Evolutionary conservation across 2,797 vertebrate species (phyloP), one percentile per base, ranked within the genome.

Genomic region (Chelidonichthys spinosus): DNA sequence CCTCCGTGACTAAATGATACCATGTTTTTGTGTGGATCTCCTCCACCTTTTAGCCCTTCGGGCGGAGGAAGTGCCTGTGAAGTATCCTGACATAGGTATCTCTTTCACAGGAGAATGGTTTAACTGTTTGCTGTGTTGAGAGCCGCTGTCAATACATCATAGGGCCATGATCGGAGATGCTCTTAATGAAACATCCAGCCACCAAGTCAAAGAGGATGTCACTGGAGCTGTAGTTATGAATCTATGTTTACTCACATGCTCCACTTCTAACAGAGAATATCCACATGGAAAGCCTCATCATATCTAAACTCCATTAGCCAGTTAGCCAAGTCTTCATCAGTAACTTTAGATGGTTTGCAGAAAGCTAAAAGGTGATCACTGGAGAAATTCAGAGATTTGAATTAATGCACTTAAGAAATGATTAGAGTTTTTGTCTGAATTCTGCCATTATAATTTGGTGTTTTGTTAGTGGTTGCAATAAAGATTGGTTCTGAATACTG

Each of bases 51-150:
- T 35, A 0, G 53, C 36, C 81, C 88, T 85, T 50, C 39, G 13
- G 81, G 75, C 32, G 6, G 69, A 92, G 86, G 85, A 86, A 85
- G 84, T 78, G 88, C 85, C 88, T 83, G 74, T 81, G 83, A 77
- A 81, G 81, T 72, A 49, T 82, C 82, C 59, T 58, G 72, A 87
- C 58, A 62, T 68, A 2, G 44, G 78, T 72, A 61, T 91, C 84
- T 78, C 64, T 86, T 90, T 88, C 84, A 86, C 72, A 81, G 63
- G 69, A 75, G 77, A 86, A 76, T 77, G 83, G 64, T 66, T 81
- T 13, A 4, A 53, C 62, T 32, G 63, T 83, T 74, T 59, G 80
- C 32, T 8, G 60, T 33, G 83, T 43, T 70, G 84, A 85, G 61
- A 82, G 60, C 63, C 78, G 39, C 83, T 64, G 69, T 89, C 75